Evolutionary conservation across 1,140 invertebrate species (phyloP), one percentile per base, ranked within the genome.

Genomic region (Drusus annulatus): DNA sequence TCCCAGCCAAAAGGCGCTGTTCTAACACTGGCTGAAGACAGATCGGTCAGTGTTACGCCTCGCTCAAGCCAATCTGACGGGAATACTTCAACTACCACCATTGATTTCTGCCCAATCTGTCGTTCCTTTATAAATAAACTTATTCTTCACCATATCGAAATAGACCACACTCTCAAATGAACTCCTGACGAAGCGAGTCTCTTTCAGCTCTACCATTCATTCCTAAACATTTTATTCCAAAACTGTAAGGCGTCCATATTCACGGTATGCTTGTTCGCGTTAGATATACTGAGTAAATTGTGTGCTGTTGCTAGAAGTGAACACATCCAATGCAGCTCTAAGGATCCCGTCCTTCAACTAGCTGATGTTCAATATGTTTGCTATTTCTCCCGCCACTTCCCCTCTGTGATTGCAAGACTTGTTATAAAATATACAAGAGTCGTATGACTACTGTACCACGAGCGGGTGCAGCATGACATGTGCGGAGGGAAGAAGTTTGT

Each of bases 11-110:
- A 69, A 3, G 65, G 17, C 21, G 36, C 6, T 17, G 28, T n/a
- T 10, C n/a, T 23, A 69, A 69, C 65, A 45, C 65, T 63, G 17
- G 60, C 23, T 28, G 7, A 36, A 25, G 21, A 36, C 65, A 69
- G 31, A 63, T 69, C 65, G 86, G 87, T 1, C 50, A 82, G 8
- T 52, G 87, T 17, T 80, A 82, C 8, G 84, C 84, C 58, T 19
- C 81, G 7, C 88, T 86, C 76, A n/a, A 83, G 10, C 19, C 56
- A 0, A 89, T 89, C 60, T 86, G 86, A 0, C 86, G 89, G 74
- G 84, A 85, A 13, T 89, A 89, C 80, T 85, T 86, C 1, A 84
- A 50, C 65, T 28, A 15, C 60, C 17, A 69, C 16, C 45, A 69
- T 69, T 10, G 50, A 50, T 69, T 69, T 50, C 65, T 69, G 36